Base-by-base conservation (phyloP, 2,888 invertebrate species). In the Drosophila emarginata region DNA sequence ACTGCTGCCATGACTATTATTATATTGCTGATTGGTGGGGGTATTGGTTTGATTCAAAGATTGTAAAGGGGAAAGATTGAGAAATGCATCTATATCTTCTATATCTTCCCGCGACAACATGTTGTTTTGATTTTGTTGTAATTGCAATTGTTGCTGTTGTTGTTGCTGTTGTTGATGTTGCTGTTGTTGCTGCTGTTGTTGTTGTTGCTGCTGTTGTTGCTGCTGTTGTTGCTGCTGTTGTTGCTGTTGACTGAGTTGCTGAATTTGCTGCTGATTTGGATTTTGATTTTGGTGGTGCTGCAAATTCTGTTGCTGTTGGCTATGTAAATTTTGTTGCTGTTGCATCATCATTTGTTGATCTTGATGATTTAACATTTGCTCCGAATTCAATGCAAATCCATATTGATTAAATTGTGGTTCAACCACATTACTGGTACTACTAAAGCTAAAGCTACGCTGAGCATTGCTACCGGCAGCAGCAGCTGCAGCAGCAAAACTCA, bases 21-120 rank as follows among this genome's bases (percentile, higher is more conserved):
- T 77, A 36, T 26, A 26, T 50, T 12, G 54, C 64, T 18, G 40
- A 61, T 61, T 70, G 45, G 45, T 50, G 50, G 63, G 37, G 7
- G 54, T 40, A 18, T 26, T 73, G 21, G 77, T 76, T 26, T 73
- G 78, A 61, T 75, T 74, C 11, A 90, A 71, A 7, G 82, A 69
- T 51, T 89, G 90, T 45, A 91, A 59, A 0, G 91, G 89, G 12
- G 91, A 91, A 4, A 91, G 73, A 67, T 87, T 91, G 11, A 91
- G 88, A 51, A 91, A 88, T 0, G 89, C 91, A 70, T 91, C 91
- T 60, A 91, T 89, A 26, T 91, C 91, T 14, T 91, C 91, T 9
- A 89, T 88, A 0, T 88, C 91, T 66, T 81, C 87, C 5, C 85
- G 79, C 53, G 89, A 67, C 14, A 90, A 64, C 50, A 89, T 70